These are phyloP conservation scores for Diadophis punctatus DNA, from an alignment of 2,113 vertebrate species.

Conservation along the genomic window DNA sequence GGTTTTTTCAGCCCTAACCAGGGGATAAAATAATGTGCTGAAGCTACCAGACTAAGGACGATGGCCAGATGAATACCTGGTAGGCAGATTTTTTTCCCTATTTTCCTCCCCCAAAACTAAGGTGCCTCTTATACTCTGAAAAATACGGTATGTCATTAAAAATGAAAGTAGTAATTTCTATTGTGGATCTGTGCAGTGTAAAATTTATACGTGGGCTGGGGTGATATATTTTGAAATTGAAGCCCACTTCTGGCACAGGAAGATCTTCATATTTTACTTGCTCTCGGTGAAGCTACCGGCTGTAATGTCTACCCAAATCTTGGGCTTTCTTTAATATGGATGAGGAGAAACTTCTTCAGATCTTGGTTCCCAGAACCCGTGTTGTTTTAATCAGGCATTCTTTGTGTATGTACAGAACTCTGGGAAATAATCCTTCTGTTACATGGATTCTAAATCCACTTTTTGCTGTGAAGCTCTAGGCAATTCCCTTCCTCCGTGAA, in stretches of 20 bases:
- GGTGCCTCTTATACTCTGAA: too few relatives aligned
- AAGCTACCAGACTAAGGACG: too few relatives aligned
- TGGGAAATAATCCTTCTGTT: neutral
- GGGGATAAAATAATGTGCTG: too few relatives aligned
- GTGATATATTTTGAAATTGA: neutral
- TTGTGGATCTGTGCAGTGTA: neutral
- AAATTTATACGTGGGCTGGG: neutral
- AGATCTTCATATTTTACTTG: neutral
- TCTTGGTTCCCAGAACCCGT: neutral
- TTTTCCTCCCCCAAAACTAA: too few relatives aligned
- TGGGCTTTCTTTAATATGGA: neutral
- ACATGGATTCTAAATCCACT: neutral
- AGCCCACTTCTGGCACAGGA: neutral
- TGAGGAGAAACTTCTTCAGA: neutral
- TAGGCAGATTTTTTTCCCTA: too few relatives aligned
- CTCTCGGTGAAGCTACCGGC: neutral
- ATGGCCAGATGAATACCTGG: too few relatives aligned
- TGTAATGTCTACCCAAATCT: neutral
- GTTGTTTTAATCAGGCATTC: neutral
- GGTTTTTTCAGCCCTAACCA: too few relatives aligned
- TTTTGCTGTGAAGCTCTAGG: neutral
- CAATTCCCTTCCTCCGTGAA: neutral
- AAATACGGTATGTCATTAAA: too few relatives aligned
- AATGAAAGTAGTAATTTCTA: neutral
- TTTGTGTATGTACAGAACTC: neutral